Percentiles rank a stretch among this genome's conserved stretches.
Conservation (phyloP, 2,888 invertebrate species). For the Platypus cylindrus region DNA sequence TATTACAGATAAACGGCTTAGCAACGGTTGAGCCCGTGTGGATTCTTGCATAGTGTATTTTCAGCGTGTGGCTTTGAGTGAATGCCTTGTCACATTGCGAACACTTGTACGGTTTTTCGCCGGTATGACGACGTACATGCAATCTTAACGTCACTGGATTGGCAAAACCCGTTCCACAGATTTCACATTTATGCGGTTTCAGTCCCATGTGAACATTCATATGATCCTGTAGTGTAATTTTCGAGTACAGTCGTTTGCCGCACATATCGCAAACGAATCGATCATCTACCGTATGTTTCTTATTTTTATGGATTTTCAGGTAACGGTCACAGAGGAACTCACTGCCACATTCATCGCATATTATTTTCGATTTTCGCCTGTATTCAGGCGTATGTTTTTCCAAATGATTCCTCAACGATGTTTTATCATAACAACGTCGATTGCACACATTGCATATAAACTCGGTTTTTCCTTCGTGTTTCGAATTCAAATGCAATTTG, state of each 20-base stretch:
- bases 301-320: constrained; percentile 20
- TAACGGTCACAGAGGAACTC: constrained; percentile 21
- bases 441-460: constrained; percentile 23
- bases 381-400: constrained; percentile 20
- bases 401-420: constrained; percentile 20
- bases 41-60: constrained; percentile 26
- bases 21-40: constrained; percentile 37
- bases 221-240: constrained; percentile 23
- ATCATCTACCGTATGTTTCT: constrained; percentile 31
- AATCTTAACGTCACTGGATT: constrained; percentile 39
- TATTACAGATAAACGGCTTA: constrained; percentile 35
- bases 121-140: constrained; percentile 37
- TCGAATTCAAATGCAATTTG: constrained; percentile 30
- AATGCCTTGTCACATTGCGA: constrained; percentile 29
- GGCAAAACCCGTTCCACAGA: constrained; percentile 44
- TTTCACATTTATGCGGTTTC: constrained; percentile 37
- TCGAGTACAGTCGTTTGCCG: constrained; percentile 38
- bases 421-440: constrained; percentile 21
- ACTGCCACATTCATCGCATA: constrained; percentile 20
- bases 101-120: constrained; percentile 41
- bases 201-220: constrained; percentile 29
- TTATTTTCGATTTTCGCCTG: constrained; percentile 15
- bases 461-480: constrained; percentile 20
- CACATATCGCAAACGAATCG: constrained; percentile 37
- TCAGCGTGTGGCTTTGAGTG: constrained; percentile 18